A percentile compares a stretch with the other conserved stretches of the same genome.
Conservation (phyloP, 2,113 vertebrate genomes). For the Coptodon rendalli region DNA sequence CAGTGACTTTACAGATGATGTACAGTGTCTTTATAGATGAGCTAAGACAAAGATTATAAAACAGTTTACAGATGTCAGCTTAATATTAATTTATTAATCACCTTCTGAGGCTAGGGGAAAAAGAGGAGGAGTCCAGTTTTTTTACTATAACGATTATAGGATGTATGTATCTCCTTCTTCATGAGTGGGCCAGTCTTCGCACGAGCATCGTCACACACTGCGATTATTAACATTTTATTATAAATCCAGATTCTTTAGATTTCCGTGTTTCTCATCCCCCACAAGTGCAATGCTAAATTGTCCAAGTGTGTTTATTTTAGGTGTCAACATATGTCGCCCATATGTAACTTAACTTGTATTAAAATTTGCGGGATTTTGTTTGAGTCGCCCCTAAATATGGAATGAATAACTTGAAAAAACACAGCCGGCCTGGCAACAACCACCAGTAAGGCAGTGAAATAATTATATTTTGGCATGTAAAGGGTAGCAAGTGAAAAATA, state of each 20-base stretch:
- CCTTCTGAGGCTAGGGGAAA: background rate
- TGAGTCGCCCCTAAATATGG: background rate
- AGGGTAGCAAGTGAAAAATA: background rate
- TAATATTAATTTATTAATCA: background rate
- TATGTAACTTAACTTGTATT: background rate
- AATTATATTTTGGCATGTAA: background rate
- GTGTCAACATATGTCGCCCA: background rate
- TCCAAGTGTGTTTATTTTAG: background rate
- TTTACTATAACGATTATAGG: background rate
- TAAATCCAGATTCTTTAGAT: background rate
- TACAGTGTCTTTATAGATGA: background rate
- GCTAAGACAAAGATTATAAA: background rate
- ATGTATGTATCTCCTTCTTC: background rate
- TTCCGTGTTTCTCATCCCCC: background rate
- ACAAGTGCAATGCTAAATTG: background rate
- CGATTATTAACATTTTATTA: background rate
- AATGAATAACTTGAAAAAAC: background rate
- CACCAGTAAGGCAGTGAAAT: background rate
- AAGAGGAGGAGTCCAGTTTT: background rate
- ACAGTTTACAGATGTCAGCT: background rate
- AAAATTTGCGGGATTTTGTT: background rate
- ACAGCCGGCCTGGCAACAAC: fast-evolving
- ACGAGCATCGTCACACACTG: background rate
- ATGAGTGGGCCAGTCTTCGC: background rate
- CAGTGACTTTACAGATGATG: background rate